A percentile compares a stretch with the other conserved stretches of the same genome.
These are phyloP conservation scores for Paelopatides confundens DNA, from an alignment of 53 echinoderm and acorn worm genomes.

Conservation along the genomic window DNA sequence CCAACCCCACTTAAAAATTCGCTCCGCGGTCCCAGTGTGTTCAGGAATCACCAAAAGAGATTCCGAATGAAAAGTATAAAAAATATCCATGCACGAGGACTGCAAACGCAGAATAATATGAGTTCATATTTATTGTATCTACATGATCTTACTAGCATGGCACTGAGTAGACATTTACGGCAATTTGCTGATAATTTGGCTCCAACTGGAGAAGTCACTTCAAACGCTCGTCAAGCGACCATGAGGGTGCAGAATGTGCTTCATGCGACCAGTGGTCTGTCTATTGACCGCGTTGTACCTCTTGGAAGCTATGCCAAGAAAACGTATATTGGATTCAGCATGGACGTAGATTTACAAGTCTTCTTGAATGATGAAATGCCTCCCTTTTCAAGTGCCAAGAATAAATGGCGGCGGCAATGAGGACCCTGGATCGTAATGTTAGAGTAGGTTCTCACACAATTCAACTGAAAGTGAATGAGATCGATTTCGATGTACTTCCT, in stretches of 20 bases:
- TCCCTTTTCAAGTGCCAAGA: not conserved
- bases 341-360: slow-evolving; percentile 21
- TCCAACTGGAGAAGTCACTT: not conserved
- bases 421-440: not conserved
- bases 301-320: slow-evolving; percentile 11
- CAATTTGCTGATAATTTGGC: slow-evolving; percentile 13
- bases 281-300: not conserved
- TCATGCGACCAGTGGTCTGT: not conserved
- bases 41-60: too few relatives aligned
- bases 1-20: too few relatives aligned
- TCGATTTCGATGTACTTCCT: not conserved
- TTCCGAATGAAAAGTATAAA: too few relatives aligned
- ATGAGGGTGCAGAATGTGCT: not conserved
- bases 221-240: not conserved
- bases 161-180: slow-evolving; percentile 7
- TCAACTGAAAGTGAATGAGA: not conserved
- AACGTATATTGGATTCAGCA: not conserved
- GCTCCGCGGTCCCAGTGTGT: too few relatives aligned
- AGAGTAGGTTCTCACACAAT: not conserved
- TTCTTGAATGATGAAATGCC: slow-evolving; percentile 19
- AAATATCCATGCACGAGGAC: too few relatives aligned
- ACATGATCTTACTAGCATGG: too few relatives aligned
- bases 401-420: not conserved
- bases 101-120: too few relatives aligned
- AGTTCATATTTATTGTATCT: too few relatives aligned